Conservation (phyloP, 2,797 vertebrate genomes). For the Siniperca scherzeri region DNA sequence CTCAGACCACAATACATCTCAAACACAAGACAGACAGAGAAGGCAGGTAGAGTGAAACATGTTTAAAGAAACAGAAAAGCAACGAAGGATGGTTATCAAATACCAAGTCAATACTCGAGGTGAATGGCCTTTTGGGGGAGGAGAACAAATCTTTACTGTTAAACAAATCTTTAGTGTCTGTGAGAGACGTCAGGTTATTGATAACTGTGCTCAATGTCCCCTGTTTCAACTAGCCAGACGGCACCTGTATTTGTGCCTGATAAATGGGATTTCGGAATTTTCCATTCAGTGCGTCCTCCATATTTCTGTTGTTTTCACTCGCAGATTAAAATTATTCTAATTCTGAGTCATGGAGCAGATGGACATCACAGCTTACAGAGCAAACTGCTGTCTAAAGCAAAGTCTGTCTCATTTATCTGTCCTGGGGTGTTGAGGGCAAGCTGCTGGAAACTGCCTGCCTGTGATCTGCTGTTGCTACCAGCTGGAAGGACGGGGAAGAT, state of each 20-base stretch:
- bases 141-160: constrained; percentile 1
- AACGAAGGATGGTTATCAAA: neutral
- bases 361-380: neutral
- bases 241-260: neutral
- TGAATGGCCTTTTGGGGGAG: neutral
- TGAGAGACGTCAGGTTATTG: neutral
- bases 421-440: constrained; percentile 1
- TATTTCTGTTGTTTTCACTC: neutral
- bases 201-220: neutral
- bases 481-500: neutral
- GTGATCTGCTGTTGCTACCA: constrained; percentile 1
- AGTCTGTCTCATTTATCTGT: constrained; percentile 8
- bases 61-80: neutral
- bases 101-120: neutral
- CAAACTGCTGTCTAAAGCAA: constrained; percentile 11
- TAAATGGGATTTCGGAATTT: neutral
- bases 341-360: constrained; percentile 2
- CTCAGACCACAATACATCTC: neutral
- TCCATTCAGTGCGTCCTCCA: neutral
- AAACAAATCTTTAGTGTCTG: neutral
- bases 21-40: neutral
- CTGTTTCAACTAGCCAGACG: neutral
- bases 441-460: constrained; percentile 13
- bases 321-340: constrained; percentile 1
- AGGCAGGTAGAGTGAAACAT: neutral